phyloP scores from a whole-genome alignment of 2,797 vertebrate genomes.

The Sebastes miniatus region DNA sequence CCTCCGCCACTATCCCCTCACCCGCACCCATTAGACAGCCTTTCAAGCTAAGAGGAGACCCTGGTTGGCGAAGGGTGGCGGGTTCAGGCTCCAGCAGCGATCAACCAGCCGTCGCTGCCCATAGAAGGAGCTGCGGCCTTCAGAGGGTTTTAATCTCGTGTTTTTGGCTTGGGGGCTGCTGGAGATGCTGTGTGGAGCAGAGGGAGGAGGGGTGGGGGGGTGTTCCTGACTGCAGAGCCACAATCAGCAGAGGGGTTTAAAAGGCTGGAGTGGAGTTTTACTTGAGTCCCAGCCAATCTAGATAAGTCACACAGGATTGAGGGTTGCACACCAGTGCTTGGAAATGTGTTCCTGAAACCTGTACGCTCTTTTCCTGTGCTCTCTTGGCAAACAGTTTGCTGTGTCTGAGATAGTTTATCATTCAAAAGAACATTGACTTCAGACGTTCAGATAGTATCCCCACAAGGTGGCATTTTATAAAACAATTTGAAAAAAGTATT shows the following conservation, averaged over 20 bases:
- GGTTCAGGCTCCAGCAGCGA: conserved; percentile 55
- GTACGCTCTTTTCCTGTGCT: neutral
- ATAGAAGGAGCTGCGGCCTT: conserved; percentile 67
- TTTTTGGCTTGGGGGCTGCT: conserved; percentile 39
- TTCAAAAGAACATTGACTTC: neutral
- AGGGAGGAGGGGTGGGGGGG: conserved; percentile 5
- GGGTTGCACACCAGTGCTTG: conserved; percentile 20
- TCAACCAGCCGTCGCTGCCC: conserved; percentile 57
- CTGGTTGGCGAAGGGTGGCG: conserved; percentile 33
- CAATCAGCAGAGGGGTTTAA: conserved; percentile 48
- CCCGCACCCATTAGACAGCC: conserved; percentile 7
- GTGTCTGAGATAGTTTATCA: neutral
- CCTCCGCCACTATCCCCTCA: neutral
- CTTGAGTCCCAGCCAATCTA: conserved; percentile 68
- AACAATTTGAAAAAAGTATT: neutral
- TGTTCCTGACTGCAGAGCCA: conserved; percentile 33
- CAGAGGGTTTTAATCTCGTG: conserved; percentile 60
- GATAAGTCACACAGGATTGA: conserved; percentile 58
- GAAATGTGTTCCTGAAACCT: conserved; percentile 39
- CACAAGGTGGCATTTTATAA: neutral
- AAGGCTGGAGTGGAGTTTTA: conserved; percentile 32
- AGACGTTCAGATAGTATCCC: neutral
- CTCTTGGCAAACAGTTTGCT: neutral
- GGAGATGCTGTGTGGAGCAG: conserved; percentile 22
- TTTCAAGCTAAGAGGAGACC: conserved; percentile 8